Base-by-base conservation (phyloP, 2,113 vertebrate genomes). In the Glaucidium brasilianum region DNA sequence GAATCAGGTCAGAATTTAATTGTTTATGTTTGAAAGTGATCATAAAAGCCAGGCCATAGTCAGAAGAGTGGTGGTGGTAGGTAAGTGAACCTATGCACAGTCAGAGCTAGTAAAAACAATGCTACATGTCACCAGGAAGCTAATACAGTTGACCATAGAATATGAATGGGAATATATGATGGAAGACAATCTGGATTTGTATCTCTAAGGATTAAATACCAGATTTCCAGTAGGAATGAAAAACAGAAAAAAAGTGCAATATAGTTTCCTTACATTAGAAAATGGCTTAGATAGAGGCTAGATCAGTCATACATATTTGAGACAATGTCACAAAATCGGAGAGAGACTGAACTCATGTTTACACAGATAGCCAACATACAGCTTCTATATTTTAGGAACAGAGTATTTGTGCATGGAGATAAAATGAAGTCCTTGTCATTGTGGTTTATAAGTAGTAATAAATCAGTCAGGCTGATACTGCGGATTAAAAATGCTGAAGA, bases 401-500 rank as follows among this genome's bases (percentile, higher is more conserved):
- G 80, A 2, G n/a, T 68, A 59, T 94, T 64, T 68, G 56, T 86
- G 72, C 68, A 29, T 35, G 30, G 75, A 67, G 59, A 55, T 85
- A 88, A 94, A 93, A 92, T 69, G 41, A 90, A 71, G 12, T 68
- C 86, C 49, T 89, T 92, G 69, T 85, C 88, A 68, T 49, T 77
- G 69, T 50, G 53, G 37, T 90, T 95, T 90, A 68, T 71, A 92
- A 92, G 63, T 45, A 87, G 85, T 30, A 86, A 78, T 89, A 93
- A 89, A 92, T 84, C 79, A 87, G 79, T 59, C 71, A 88, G 47
- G 53, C 56, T 77, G 77, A 95, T 87, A 37, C 37, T 72, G 52
- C 3, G 3, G 80, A 92, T 96, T 96, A 91, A 94, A 92, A 93
- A 80, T 78, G 50, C 72, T 91, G 90, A 59, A 77, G 72, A 93